Conservation (phyloP, 2,113 vertebrate genomes). For the Sprattus sprattus region DNA sequence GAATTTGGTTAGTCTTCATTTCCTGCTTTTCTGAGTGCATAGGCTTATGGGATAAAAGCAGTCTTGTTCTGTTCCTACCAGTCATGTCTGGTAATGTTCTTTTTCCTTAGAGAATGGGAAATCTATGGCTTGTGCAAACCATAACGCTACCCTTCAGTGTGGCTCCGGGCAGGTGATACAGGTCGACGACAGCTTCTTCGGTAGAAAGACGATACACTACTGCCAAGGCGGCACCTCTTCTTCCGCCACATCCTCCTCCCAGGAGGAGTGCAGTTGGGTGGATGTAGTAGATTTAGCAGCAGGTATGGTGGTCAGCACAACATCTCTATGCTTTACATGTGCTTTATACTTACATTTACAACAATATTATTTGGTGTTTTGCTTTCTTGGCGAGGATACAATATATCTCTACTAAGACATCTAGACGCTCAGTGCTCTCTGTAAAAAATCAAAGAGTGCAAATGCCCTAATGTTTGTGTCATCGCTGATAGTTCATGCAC, state of each 20-base stretch:
- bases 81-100: background rate
- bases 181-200: constrained; percentile 82
- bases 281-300: constrained; percentile 77
- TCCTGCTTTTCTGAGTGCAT: background rate
- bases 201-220: constrained; percentile 81
- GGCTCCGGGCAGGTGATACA: constrained; percentile 85
- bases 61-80: background rate
- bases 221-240: constrained; percentile 59
- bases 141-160: constrained; percentile 82
- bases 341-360: background rate
- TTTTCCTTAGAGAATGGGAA: constrained; percentile 70
- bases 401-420: background rate
- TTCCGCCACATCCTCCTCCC: constrained; percentile 45
- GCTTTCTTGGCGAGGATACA: background rate
- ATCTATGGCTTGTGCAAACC: constrained; percentile 78
- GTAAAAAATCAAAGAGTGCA: background rate
- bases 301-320: constrained; percentile 69
- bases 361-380: background rate
- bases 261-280: constrained; percentile 82
- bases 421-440: background rate
- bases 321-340: background rate
- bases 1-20: constrained; percentile 78
- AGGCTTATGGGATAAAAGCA: background rate
- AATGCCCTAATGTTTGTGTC: background rate
- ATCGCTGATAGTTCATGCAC: background rate